phyloP scores from a whole-genome alignment of 2,888 invertebrate species.

The Seladonia tumulorum region DNA sequence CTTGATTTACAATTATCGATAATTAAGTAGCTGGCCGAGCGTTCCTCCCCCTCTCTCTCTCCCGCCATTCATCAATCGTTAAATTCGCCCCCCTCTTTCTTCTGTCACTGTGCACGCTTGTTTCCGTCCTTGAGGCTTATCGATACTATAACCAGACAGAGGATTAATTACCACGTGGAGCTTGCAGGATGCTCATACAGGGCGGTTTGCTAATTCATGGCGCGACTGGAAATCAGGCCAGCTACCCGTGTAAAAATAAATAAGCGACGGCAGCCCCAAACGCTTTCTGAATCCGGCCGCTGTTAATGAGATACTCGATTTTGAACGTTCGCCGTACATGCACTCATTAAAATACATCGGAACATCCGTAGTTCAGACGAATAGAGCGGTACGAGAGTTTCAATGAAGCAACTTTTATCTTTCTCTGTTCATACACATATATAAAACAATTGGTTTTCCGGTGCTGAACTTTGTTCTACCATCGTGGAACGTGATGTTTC shows the following conservation, averaged over 20 bases:
- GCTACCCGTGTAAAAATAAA: background rate
- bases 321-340: conserved; percentile 21
- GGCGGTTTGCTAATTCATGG: conserved; percentile 2
- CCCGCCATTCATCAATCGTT: conserved; percentile 27
- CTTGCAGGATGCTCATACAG: conserved; percentile 35
- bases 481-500: background rate
- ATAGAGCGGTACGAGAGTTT: background rate
- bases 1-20: conserved; percentile 72
- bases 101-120: conserved; percentile 10
- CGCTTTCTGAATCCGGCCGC: background rate
- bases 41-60: background rate
- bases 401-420: background rate
- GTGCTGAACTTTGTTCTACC: background rate
- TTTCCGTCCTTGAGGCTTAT: conserved; percentile 15
- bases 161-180: conserved; percentile 66
- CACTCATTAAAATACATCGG: background rate
- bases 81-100: conserved; percentile 36
- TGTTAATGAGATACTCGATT: conserved; percentile 14
- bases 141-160: conserved; percentile 61
- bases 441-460: background rate
- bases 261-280: background rate
- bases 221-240: background rate
- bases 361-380: background rate
- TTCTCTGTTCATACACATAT: background rate
- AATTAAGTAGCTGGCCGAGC: conserved; percentile 63